A percentile compares a stretch with the other conserved stretches of the same genome.
phyloP scores from a whole-genome alignment of 1,140 invertebrate genomes.

The Melanaphis sacchari region DNA sequence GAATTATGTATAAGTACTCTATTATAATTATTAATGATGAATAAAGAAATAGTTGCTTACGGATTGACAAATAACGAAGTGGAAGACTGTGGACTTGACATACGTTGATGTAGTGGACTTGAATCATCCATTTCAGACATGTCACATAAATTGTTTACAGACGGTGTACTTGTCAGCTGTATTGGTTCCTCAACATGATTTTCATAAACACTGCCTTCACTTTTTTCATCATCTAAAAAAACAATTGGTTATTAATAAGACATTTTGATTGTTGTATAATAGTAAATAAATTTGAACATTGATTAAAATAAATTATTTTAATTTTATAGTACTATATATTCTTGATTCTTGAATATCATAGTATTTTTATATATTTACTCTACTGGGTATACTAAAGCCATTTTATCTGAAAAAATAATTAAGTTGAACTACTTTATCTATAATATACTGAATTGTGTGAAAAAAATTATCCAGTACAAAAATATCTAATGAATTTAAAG shows the following conservation, averaged over 20 bases:
- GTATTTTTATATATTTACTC: too few relatives aligned
- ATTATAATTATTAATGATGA: conserved; percentile 1
- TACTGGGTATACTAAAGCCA: not conserved
- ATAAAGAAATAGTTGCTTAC: conserved; percentile 3
- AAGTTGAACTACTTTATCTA: not conserved
- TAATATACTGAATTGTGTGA: not conserved
- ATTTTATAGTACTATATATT: not conserved
- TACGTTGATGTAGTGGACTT: conserved; percentile 43
- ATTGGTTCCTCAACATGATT: conserved; percentile 50
- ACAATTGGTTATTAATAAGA: not conserved
- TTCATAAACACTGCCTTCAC: conserved; percentile 48
- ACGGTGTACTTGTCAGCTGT: conserved; percentile 54
- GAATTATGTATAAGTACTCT: conserved; percentile 58
- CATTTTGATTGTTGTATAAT: not conserved
- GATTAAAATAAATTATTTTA: not conserved
- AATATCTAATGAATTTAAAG: too few relatives aligned
- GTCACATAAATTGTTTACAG: conserved; percentile 50
- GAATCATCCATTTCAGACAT: conserved; percentile 51
- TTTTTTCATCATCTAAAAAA: conserved; percentile 52
- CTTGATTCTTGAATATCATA: too few relatives aligned
- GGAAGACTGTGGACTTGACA: conserved; percentile 14
- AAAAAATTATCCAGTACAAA: too few relatives aligned
- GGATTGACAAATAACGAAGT: conserved; percentile 50
- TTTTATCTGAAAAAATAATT: not conserved
- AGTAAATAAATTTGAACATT: not conserved